Conservation (phyloP, 2,113 vertebrate species). For the Ranitomeya variabilis region DNA sequence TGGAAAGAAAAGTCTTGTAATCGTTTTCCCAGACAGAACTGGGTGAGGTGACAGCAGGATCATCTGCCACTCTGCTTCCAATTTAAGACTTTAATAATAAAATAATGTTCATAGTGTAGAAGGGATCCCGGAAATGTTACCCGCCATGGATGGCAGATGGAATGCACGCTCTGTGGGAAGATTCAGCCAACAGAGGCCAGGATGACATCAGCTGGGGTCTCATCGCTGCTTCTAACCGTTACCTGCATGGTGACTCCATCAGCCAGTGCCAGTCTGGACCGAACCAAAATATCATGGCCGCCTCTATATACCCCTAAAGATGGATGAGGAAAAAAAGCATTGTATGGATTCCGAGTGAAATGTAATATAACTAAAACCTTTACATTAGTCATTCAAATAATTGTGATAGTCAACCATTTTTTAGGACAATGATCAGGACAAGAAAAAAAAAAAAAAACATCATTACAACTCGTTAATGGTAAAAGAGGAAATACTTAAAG, state of each 20-base stretch:
- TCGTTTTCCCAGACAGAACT: background rate
- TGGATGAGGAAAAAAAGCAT: background rate
- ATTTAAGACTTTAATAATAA: background rate
- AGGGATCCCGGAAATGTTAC: conserved; percentile 10
- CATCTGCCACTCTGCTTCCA: background rate
- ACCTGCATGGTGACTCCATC: conserved; percentile 98
- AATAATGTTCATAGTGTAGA: background rate
- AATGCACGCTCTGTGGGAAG: background rate
- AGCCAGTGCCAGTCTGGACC: conserved; percentile 86
- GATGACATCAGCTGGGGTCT: conserved; percentile 87
- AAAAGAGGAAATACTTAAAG: no score
- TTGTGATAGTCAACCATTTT: no score
- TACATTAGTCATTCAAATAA: no score
- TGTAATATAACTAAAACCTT: background rate
- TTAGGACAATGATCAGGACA: no score
- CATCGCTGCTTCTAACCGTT: conserved; percentile 88
- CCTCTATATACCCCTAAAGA: conserved; percentile 88
- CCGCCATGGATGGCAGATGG: background rate
- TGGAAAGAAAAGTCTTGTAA: background rate
- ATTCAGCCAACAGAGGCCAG: conserved; percentile 90
- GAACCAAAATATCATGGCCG: conserved; percentile 83
- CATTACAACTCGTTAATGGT: no score
- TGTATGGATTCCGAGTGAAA: background rate
- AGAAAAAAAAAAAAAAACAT: no score
- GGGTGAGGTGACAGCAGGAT: background rate